Percentiles rank a stretch among this genome's conserved stretches.
These are phyloP conservation scores for Ictidomys tridecemlineatus DNA, from an alignment of 2,113 vertebrate species.

Conservation along the genomic window DNA sequence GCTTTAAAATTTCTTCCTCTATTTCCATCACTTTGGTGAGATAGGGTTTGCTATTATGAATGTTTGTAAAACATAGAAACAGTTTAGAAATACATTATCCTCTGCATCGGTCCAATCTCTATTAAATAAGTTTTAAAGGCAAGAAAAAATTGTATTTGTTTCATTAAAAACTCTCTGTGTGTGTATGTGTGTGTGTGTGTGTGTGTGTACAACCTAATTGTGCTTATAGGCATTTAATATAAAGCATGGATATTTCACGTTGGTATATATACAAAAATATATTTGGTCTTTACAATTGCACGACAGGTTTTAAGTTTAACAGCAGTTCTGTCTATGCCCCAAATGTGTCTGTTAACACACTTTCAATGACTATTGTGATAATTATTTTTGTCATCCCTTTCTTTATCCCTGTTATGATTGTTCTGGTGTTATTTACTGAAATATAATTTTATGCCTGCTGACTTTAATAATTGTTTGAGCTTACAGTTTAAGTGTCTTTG, in stretches of 20 bases:
- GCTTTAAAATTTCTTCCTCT: not conserved
- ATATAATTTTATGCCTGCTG: too few species aligned
- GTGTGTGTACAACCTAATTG: too few species aligned
- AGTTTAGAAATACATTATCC: not conserved
- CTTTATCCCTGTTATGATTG: too few species aligned
- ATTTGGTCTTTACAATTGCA: not conserved
- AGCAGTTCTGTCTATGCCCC: not conserved
- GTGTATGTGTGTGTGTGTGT: too few species aligned
- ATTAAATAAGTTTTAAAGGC: not conserved
- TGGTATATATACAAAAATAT: not conserved
- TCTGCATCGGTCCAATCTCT: not conserved
- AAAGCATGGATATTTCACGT: not conserved
- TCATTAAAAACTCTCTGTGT: too few species aligned
- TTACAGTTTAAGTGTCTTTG: too few species aligned
- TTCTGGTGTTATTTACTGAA: too few species aligned
- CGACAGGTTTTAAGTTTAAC: not conserved
- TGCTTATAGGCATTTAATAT: not conserved
- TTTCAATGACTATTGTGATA: too few species aligned
- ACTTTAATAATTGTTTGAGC: too few species aligned
- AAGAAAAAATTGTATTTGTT: not conserved
- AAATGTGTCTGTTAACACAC: too few species aligned
- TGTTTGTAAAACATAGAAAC: not conserved
- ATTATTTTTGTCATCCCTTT: too few species aligned
- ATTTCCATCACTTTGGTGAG: not conserved
- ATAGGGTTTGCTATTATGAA: not conserved